These are phyloP conservation scores for Drosophila kokeensis DNA, from an alignment of 2,888 invertebrate species.

Conservation along the genomic window DNA sequence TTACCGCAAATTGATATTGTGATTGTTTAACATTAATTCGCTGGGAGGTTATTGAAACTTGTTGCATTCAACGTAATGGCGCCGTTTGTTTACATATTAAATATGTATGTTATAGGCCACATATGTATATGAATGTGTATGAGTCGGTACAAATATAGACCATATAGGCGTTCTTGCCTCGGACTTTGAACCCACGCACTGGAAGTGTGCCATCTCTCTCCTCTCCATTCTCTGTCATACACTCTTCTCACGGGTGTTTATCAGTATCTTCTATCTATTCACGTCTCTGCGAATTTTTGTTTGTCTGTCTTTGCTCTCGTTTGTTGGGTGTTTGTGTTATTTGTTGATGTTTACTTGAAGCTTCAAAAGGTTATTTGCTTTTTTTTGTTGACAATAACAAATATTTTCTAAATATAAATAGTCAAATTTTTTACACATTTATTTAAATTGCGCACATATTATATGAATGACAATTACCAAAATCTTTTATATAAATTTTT, in stretches of 20 bases:
- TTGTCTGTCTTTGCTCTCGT: conserved; percentile 43
- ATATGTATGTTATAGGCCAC: conserved; percentile 50
- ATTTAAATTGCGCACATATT: not conserved
- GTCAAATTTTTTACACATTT: not conserved
- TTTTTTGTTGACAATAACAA: not conserved
- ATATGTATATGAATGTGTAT: conserved; percentile 12
- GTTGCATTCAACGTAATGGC: conserved; percentile 58
- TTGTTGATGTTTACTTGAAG: conserved; percentile 21
- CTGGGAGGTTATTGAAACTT: conserved; percentile 76
- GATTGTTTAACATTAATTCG: conserved; percentile 36
- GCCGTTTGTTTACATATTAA: conserved; percentile 66
- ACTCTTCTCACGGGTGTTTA: not conserved
- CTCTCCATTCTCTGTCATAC: not conserved
- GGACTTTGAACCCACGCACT: conserved; percentile 59
- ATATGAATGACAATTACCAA: not conserved
- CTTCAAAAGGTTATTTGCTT: conserved; percentile 1
- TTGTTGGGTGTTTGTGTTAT: conserved; percentile 9
- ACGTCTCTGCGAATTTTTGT: conserved; percentile 43
- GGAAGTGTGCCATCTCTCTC: conserved; percentile 29
- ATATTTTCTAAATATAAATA: not conserved
- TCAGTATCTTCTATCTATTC: conserved; percentile 35
- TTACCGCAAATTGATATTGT: conserved; percentile 55
- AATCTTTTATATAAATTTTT: not conserved
- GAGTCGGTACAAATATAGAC: conserved; percentile 36
- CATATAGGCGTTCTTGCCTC: conserved; percentile 16